Base-by-base conservation (phyloP, 2,113 vertebrate species). In the Nannobrachium achirus region DNA sequence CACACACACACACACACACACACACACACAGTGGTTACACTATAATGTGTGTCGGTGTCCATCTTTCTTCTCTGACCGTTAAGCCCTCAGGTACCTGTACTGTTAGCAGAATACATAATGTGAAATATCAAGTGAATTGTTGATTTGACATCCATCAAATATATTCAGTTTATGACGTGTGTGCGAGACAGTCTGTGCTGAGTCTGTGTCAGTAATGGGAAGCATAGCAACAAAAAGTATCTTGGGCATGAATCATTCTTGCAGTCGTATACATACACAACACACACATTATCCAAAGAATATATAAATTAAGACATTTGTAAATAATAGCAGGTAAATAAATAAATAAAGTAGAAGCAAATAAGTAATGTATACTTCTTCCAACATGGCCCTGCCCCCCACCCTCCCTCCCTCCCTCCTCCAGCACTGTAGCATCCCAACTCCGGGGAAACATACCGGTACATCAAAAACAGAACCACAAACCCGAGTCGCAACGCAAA, bases 131-230 rank as follows among this genome's bases (percentile, higher is more conserved):
- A 38, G 66, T 14, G 25, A 75, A 74, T 52, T 63, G 57, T 65
- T 76, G 61, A 82, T 75, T 8, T 75, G 80, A 83, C 80, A 56
- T 41, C 40, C 13, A 6, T 72, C 49, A 16, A 19, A 42, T 9
- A n/a, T 70, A 52, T 69, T 44, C 10, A 49, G 11, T 40, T 40
- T 41, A 25, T 18, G 52, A 38, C 20, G 13, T 13, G 38, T 40
- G 56, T 33, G 52, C 45, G 38, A 33, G 10, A 7, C 20, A 13
- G 20, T 33, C 18, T 44, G 39, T n/a, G 18, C 48, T 11, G 33
- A 11, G 53, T 53, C 33, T 15, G 0, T 7, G 18, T 71, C 63
- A 67, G 48, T 15, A 56, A 4, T 1, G 49, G 16, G 38, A 18
- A 57, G 10, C 46, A 55, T 2, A 13, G 46, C 48, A 52, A 65